Evolutionary conservation across 2,113 vertebrate genomes (phyloP).

Genomic region (Micronisus gabar): DNA sequence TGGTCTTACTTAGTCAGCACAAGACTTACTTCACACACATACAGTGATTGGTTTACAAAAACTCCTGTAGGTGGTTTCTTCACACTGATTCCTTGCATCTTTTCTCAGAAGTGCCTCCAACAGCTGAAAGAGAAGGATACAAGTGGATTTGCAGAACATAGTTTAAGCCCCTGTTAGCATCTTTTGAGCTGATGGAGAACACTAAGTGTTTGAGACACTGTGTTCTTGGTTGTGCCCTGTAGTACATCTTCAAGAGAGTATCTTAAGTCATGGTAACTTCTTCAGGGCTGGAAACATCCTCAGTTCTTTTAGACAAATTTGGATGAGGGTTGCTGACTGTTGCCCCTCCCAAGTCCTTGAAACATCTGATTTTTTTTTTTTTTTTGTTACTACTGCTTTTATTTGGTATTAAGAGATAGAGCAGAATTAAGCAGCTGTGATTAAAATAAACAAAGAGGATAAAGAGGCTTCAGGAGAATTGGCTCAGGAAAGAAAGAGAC

Average conservation of each 20-base stretch:
- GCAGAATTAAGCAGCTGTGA: slow-evolving; percentile 41
- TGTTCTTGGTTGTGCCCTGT: background rate
- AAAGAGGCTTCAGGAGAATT: slow-evolving; percentile 5
- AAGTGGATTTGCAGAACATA: background rate
- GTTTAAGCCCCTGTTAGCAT: background rate
- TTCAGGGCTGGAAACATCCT: background rate
- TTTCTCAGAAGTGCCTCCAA: background rate
- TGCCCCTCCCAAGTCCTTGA: background rate
- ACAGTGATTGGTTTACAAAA: background rate
- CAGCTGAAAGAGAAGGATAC: slow-evolving; percentile 2
- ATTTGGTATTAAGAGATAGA: slow-evolving; percentile 29
- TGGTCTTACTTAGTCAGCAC: background rate
- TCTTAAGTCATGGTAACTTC: background rate
- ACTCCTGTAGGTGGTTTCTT: background rate
- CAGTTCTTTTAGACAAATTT: background rate
- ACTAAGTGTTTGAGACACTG: background rate
- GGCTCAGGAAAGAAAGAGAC: background rate
- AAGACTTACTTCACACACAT: background rate
- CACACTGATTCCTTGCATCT: background rate
- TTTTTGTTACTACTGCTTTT: background rate
- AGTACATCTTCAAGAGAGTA: background rate
- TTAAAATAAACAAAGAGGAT: slow-evolving; percentile 57
- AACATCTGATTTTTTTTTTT: background rate
- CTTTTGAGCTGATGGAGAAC: background rate
- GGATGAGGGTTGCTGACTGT: background rate